Percentiles rank a stretch among this genome's conserved stretches.
Conservation (phyloP, 2,888 invertebrate genomes). For the Phengaris arion region DNA sequence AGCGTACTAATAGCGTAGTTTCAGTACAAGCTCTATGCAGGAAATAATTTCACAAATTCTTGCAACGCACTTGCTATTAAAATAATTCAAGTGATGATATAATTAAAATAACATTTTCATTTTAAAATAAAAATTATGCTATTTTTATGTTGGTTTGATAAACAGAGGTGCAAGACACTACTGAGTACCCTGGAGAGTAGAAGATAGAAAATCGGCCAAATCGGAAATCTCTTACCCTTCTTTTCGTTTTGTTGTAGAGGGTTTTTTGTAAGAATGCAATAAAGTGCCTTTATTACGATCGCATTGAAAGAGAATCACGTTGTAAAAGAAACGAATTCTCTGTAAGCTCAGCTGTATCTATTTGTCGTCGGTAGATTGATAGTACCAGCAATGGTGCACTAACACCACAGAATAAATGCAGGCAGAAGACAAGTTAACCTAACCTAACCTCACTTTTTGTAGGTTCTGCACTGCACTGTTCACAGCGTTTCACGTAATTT, state of each 20-base stretch:
- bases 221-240: background rate
- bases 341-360: constrained; percentile 21
- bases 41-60: no score
- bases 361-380: constrained; percentile 24
- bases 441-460: background rate
- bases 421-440: background rate
- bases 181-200: no score
- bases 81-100: no score
- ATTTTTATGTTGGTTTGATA: no score
- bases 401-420: background rate
- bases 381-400: background rate
- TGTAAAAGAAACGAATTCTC: constrained; percentile 14
- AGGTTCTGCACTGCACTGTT: no score
- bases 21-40: no score
- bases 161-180: no score
- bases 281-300: constrained; percentile 8
- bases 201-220: background rate
- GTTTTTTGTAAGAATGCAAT: constrained; percentile 7
- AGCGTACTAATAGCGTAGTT: no score
- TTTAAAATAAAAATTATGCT: no score
- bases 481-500: no score
- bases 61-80: no score
- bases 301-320: constrained; percentile 11
- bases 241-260: background rate
- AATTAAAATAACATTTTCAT: no score